Evolutionary conservation across 2,113 vertebrate genomes (phyloP), one percentile per base, ranked within the genome.

Genomic region (Hiodon alosoides): DNA sequence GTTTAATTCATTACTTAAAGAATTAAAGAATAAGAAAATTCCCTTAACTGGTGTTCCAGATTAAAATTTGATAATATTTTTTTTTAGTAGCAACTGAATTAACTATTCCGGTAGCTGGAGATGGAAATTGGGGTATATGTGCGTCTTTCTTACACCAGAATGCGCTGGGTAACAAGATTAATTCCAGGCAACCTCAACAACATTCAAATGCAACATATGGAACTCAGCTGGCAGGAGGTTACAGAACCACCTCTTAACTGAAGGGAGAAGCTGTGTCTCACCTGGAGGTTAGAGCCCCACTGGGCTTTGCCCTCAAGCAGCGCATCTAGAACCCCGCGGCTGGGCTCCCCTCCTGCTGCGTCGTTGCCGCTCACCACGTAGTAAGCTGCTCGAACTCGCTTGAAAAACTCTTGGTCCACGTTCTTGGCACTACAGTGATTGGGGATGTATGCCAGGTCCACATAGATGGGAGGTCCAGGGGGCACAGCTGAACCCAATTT

Each of bases 371-470:
- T 99, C 80, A 97, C 93, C 48, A 99, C 97, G 0, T 99, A 99
- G 48, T 99, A 98, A 0, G 95, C 85, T 0, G 97, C 95, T 55
- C 97, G 93, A 57, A 99, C 91, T 14, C 95, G 87, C 82, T 91
- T 96, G 86, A 99, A 99, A 90, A 99, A 99, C 77, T 99, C 97
- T 5, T 92, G 93, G 76, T 98, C 97, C 2, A 95, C 94, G 59
- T 97, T 99, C 90, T 99, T 99, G 66, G 93, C 95, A 60, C 95
- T 99, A 90, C 97, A 98, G 52, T 99, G 97, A 85, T 99, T 99
- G 73, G 97, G 97, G 82, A 99, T 93, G 68, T 99, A 99, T 50
- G 97, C 97, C 82, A 99, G 91, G 85, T 99, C 97, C 76, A 99
- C 94, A 0, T 99, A 99, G 66, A 99, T 87, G 0, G 97, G 94